phyloP scores from a whole-genome alignment of 2,888 invertebrate species.

The Apoderus coryli region DNA sequence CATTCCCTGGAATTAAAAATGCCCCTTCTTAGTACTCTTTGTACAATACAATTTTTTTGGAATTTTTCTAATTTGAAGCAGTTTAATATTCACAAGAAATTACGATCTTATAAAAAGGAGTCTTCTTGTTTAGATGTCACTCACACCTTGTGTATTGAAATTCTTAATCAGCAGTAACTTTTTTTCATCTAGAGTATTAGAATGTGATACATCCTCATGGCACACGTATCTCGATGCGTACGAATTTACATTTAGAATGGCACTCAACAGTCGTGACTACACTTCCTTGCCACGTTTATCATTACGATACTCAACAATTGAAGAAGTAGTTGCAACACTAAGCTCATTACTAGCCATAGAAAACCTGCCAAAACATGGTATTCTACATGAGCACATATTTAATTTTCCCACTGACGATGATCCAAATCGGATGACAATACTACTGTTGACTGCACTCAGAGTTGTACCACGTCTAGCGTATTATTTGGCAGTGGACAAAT shows the following conservation, averaged over 20 bases:
- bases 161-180: no score
- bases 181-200: conserved; percentile 26
- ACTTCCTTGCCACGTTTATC: conserved; percentile 18
- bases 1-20: no score
- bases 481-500: conserved; percentile 41
- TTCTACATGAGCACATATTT: conserved; percentile 34
- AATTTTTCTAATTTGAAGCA: no score
- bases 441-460: conserved; percentile 38
- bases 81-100: no score
- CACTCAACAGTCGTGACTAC: conserved; percentile 23
- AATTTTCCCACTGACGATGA: conserved; percentile 35
- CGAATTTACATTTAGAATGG: conserved; percentile 36
- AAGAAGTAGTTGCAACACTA: conserved; percentile 40
- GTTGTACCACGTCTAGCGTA: conserved; percentile 42
- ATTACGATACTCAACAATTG: conserved; percentile 33
- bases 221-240: conserved; percentile 39
- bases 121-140: no score
- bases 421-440: conserved; percentile 35
- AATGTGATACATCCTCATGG: conserved; percentile 40
- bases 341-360: conserved; percentile 39
- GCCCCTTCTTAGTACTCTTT: no score
- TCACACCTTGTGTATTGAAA: no score
- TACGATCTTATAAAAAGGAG: no score
- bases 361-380: conserved; percentile 35
- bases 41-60: no score